These are phyloP conservation scores for Cydia pomonella DNA, from an alignment of 1,140 invertebrate genomes.

Conservation along the genomic window DNA sequence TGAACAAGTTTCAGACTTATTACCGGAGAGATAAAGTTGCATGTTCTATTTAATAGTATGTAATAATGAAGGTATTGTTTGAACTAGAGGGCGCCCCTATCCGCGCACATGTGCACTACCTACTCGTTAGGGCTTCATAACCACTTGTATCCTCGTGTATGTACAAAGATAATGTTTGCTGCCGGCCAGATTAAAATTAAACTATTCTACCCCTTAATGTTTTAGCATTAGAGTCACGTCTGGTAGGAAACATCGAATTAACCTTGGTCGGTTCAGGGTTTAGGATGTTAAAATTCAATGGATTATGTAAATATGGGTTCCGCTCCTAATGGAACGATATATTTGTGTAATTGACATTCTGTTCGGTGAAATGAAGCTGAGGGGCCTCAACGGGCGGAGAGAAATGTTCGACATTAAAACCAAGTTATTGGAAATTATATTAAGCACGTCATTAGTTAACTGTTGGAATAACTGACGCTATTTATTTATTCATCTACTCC, in stretches of 20 bases:
- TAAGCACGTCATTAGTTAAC: slow-evolving; percentile 13
- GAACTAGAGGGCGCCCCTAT: slow-evolving; percentile 57
- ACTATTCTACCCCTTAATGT: not conserved
- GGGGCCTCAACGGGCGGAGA: slow-evolving; percentile 2
- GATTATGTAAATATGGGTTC: slow-evolving; percentile 33
- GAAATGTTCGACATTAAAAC: slow-evolving; percentile 7
- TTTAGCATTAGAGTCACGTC: not conserved
- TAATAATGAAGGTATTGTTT: slow-evolving; percentile 64
- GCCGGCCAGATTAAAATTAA: not conserved
- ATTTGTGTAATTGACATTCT: slow-evolving; percentile 32
- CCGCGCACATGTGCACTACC: slow-evolving; percentile 55
- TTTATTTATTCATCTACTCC: not conserved
- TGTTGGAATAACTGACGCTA: not conserved
- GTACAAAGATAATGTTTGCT: slow-evolving; percentile 38
- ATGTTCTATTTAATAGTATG: slow-evolving; percentile 50
- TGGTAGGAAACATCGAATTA: not conserved
- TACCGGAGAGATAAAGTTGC: slow-evolving; percentile 49
- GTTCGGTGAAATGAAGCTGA: slow-evolving; percentile 27
- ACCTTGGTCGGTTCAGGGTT: not conserved
- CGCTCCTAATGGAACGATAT: slow-evolving; percentile 30
- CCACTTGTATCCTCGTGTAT: slow-evolving; percentile 59
- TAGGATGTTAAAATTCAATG: slow-evolving; percentile 33
- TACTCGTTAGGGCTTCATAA: slow-evolving; percentile 61
- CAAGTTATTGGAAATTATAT: slow-evolving; percentile 4
- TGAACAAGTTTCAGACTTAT: slow-evolving; percentile 48